A percentile compares a stretch with the other conserved stretches of the same genome.
phyloP scores from a whole-genome alignment of 2,888 invertebrate genomes.

The Hypena proboscidalis region DNA sequence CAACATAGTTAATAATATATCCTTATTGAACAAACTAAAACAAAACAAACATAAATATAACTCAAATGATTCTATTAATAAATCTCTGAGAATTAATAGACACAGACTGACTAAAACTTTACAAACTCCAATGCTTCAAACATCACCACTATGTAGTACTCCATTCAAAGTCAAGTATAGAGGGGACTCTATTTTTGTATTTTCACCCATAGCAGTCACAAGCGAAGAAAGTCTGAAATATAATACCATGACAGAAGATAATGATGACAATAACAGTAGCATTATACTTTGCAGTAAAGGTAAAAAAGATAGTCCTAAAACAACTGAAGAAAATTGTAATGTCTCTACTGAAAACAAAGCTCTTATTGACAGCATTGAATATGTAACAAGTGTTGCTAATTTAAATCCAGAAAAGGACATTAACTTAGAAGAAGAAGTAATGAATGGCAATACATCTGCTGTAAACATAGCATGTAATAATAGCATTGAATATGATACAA shows the following conservation, averaged over 20 bases:
- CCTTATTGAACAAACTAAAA: constrained; percentile 54
- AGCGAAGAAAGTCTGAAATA: constrained; percentile 46
- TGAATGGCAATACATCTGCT: not conserved
- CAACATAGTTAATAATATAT: constrained; percentile 62
- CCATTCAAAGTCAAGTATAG: constrained; percentile 72
- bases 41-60: constrained; percentile 37
- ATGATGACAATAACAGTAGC: constrained; percentile 41
- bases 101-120: constrained; percentile 52
- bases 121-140: constrained; percentile 49
- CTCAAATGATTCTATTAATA: constrained; percentile 42
- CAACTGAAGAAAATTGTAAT: constrained; percentile 9
- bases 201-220: constrained; percentile 64
- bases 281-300: constrained; percentile 37
- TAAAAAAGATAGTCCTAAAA: constrained; percentile 17
- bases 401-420: too few species aligned
- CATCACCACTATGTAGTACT: constrained; percentile 72
- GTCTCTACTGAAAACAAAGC: not conserved
- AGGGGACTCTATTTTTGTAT: constrained; percentile 71
- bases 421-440: too few species aligned
- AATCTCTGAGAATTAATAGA: constrained; percentile 36
- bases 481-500: constrained; percentile 8
- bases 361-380: too few species aligned
- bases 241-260: constrained; percentile 45
- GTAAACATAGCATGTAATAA: constrained; percentile 1
- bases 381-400: too few species aligned